phyloP scores from a whole-genome alignment of 2,797 vertebrate species.

The Sparidentex hasta region DNA sequence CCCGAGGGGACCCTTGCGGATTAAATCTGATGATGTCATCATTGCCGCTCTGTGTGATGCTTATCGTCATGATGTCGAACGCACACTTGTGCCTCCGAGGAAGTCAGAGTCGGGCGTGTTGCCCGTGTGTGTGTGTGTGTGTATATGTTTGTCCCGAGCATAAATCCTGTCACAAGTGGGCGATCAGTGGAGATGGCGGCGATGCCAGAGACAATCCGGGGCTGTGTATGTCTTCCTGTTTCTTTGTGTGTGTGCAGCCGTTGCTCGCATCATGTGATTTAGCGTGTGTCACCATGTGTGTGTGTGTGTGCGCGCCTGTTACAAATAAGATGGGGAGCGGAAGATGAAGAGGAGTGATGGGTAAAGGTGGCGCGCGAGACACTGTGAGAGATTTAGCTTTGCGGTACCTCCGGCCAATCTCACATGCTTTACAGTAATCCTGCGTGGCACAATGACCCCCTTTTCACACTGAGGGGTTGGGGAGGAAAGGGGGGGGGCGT shows the following conservation, averaged over 20 bases:
- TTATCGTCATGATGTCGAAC: constrained; percentile 11
- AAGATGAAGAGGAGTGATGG: constrained; percentile 41
- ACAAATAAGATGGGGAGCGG: background rate
- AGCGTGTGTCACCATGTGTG: constrained; percentile 2
- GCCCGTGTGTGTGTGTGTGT: background rate
- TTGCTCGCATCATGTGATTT: background rate
- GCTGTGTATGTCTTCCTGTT: constrained; percentile 9
- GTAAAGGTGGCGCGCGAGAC: constrained; percentile 26
- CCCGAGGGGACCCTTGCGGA: constrained; percentile 12
- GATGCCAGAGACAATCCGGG: constrained; percentile 32
- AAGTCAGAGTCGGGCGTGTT: constrained; percentile 17
- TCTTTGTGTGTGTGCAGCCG: background rate
- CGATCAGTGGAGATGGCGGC: constrained; percentile 24
- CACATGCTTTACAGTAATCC: constrained; percentile 54
- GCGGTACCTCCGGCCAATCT: constrained; percentile 30
- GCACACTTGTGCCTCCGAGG: background rate
- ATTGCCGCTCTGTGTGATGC: background rate
- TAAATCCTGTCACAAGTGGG: constrained; percentile 39
- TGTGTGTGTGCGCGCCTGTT: background rate
- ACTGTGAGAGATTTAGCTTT: constrained; percentile 36
- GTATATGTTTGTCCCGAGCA: background rate
- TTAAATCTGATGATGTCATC: constrained; percentile 31
- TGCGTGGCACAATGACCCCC: constrained; percentile 70
- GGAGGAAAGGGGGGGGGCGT: constrained; percentile 1
- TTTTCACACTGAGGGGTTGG: constrained; percentile 60